phyloP scores from a whole-genome alignment of 1,140 invertebrate genomes.

The Oncopeltus fasciatus region DNA sequence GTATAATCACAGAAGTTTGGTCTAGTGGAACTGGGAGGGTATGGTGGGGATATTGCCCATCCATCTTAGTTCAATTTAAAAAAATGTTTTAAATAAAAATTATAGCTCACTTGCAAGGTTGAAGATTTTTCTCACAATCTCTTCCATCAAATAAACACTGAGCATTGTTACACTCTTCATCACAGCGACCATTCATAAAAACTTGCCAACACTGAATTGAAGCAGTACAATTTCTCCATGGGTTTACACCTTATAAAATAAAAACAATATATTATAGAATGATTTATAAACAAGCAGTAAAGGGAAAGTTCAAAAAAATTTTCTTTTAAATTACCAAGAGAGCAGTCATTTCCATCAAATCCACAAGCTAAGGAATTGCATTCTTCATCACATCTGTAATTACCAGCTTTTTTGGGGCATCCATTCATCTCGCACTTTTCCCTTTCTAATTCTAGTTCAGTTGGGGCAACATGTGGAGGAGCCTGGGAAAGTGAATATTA shows the following conservation, averaged over 20 bases:
- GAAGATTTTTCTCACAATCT: constrained; percentile 71
- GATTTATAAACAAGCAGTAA: too few relatives aligned
- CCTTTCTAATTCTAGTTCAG: constrained; percentile 24
- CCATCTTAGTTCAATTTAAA: too few relatives aligned
- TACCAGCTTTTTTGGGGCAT: constrained; percentile 67
- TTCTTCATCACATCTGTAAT: constrained; percentile 75
- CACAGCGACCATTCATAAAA: constrained; percentile 74
- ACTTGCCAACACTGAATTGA: constrained; percentile 76
- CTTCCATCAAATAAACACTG: constrained; percentile 86
- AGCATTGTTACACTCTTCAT: constrained; percentile 82
- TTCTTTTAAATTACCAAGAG: constrained; percentile 54
- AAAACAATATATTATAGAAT: too few relatives aligned
- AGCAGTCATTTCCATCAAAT: constrained; percentile 92
- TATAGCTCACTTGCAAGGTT: constrained; percentile 56
- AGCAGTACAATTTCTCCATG: constrained; percentile 84
- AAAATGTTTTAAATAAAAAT: too few relatives aligned
- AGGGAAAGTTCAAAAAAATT: too few relatives aligned
- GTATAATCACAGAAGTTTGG: too few relatives aligned
- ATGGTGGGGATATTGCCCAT: too few relatives aligned
- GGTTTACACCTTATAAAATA: constrained; percentile 46
- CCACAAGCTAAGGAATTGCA: constrained; percentile 87
- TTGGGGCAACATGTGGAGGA: background rate
- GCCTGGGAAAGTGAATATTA: background rate
- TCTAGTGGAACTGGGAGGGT: too few relatives aligned
- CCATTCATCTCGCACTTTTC: constrained; percentile 58